Base-by-base conservation (phyloP, 2,888 invertebrate genomes). In the Campoplex nolae region DNA sequence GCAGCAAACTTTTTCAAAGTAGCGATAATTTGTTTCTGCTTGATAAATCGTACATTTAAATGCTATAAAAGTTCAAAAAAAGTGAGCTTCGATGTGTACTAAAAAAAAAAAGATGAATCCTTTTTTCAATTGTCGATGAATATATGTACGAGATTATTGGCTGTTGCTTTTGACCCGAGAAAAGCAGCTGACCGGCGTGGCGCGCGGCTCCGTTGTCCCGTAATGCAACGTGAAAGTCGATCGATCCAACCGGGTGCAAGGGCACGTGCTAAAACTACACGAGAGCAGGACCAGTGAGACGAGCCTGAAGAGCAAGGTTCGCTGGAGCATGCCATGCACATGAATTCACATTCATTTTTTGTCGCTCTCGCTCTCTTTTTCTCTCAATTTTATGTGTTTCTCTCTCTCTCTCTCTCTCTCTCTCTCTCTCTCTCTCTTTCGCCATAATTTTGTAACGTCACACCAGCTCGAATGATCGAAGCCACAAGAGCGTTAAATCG, bases 241-340 rank as follows among this genome's bases (percentile, higher is more conserved):
- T 84, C 84, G 84, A 86, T 86, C 77, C 71, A 67, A 84, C 78
- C 83, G 86, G 83, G 80, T 86, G 86, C 81, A 84, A 74, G 67
- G 84, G 81, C 86, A 84, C 86, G 86, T 86, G 86, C 80, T 75
- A 62, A 62, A 51, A 58, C 56, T 38, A 32, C 56, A 42, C 70
- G 54, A 67, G 23, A 23, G 23, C 23, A 23, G 32, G 77, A 67
- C 67, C 23, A 68, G 23, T 51, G 54, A 35, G 51, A 42, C 67
- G 42, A 56, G 38, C 32, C 42, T 70, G 56, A 28, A 75, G 76
- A 54, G n/a, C 16, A 23, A 78, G 82, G 82, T 51, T 78, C 62
- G 78, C 32, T 56, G 85, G 78, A 56, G 77, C 79, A 73, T 75
- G 80, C 62, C 56, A 71, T 67, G 78, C 86, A 76, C 83, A 86